These are phyloP conservation scores for Macroramphosus scolopax DNA, from an alignment of 2,797 vertebrate genomes.

Conservation along the genomic window DNA sequence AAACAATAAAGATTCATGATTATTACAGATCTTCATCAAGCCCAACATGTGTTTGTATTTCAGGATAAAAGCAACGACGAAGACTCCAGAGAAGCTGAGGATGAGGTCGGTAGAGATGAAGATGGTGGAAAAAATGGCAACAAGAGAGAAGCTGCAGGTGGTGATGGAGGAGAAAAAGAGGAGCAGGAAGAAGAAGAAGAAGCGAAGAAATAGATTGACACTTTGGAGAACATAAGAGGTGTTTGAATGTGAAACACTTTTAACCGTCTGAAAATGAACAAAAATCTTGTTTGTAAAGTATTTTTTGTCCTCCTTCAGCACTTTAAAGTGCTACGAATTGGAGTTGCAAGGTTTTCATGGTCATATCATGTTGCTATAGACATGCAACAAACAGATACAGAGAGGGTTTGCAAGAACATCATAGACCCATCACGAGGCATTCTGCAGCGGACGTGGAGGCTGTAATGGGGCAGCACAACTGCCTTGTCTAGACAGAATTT, in stretches of 20 bases:
- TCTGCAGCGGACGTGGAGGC: neutral
- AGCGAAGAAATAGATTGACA: conserved; percentile 28
- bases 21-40: no score
- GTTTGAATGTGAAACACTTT: conserved; percentile 11
- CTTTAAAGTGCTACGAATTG: neutral
- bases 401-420: neutral
- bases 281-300: conserved; percentile 14
- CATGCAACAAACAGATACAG: neutral
- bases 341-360: neutral
- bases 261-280: conserved; percentile 3
- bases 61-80: conserved; percentile 40
- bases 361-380: conserved; percentile 13
- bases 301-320: conserved; percentile 9
- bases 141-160: conserved; percentile 6
- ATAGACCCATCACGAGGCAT: accelerated
- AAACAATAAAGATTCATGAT: no score
- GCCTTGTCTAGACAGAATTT: no score
- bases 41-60: conserved; percentile 5
- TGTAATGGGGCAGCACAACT: neutral
- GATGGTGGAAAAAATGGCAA: conserved; percentile 20
- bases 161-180: neutral
- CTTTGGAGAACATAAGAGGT: neutral
- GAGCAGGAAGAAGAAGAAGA: conserved; percentile 2
- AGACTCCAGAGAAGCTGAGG: conserved; percentile 48
- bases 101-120: conserved; percentile 8